These are phyloP conservation scores for Tyto alba DNA, from an alignment of 2,113 vertebrate genomes.

Conservation along the genomic window DNA sequence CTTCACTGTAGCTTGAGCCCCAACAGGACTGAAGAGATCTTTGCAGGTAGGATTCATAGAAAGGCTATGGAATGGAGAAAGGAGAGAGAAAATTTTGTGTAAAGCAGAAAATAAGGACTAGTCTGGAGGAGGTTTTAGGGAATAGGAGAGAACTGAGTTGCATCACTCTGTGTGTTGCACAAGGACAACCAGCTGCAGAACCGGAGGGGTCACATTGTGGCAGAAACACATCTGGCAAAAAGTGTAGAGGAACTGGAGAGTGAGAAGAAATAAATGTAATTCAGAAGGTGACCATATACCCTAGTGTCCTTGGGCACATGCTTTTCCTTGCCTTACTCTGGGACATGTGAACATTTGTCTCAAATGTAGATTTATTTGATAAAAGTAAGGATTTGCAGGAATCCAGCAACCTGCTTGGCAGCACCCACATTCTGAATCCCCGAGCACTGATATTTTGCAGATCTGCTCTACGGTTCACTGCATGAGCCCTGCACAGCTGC, in stretches of 20 bases:
- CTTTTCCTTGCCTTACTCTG: background rate
- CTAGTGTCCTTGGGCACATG: rapidly evolving
- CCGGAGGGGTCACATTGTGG: background rate
- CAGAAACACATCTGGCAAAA: background rate
- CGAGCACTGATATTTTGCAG: background rate
- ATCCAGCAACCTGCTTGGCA: no score
- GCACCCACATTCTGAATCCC: background rate
- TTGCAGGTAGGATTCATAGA: rapidly evolving
- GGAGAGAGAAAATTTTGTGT: background rate
- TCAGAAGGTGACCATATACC: background rate
- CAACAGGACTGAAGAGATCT: background rate
- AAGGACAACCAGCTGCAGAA: background rate
- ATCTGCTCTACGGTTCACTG: background rate
- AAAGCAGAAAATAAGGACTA: background rate
- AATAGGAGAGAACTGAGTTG: background rate
- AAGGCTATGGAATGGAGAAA: background rate
- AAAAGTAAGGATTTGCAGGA: background rate
- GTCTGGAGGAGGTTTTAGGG: background rate
- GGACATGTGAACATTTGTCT: background rate
- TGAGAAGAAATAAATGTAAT: background rate
- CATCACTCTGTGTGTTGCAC: background rate
- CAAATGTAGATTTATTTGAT: background rate
- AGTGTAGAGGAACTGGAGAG: background rate
- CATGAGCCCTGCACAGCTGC: background rate
- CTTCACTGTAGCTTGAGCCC: background rate